phyloP scores from a whole-genome alignment of 2,113 vertebrate species.

The Platichthys flesus region DNA sequence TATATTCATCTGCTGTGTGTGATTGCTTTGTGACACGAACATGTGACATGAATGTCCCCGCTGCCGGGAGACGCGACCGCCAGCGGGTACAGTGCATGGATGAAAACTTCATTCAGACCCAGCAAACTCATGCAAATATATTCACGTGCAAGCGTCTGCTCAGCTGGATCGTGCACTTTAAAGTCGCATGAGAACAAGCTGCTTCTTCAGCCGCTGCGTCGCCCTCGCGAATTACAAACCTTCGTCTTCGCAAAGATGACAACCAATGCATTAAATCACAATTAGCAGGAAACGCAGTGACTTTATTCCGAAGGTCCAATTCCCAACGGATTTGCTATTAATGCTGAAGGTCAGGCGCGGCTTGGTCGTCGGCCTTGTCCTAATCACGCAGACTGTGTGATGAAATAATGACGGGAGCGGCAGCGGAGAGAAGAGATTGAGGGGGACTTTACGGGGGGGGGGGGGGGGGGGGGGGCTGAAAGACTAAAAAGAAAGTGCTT shows the following conservation, averaged over 20 bases:
- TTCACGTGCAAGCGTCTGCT: conserved; percentile 53
- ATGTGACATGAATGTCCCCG: not conserved
- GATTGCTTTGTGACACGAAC: conserved; percentile 45
- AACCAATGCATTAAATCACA: conserved; percentile 67
- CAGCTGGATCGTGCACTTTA: conserved; percentile 37
- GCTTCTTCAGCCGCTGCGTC: conserved; percentile 18
- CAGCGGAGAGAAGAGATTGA: conserved; percentile 11
- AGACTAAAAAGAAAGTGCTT: not conserved
- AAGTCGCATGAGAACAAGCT: not conserved
- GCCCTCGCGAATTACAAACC: conserved; percentile 60
- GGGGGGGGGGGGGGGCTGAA: no score
- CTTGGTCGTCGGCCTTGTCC: conserved; percentile 37
- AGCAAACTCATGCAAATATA: not conserved
- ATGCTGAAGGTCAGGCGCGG: conserved; percentile 45
- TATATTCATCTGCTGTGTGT: conserved; percentile 54
- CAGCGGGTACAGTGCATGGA: not conserved
- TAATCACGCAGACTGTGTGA: conserved; percentile 46
- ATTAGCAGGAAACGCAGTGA: conserved; percentile 54
- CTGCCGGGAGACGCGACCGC: conserved; percentile 8
- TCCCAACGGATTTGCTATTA: conserved; percentile 43
- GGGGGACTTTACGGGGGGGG: conserved; percentile 17
- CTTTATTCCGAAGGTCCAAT: conserved; percentile 38
- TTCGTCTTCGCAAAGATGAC: conserved; percentile 51
- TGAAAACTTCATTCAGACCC: not conserved
- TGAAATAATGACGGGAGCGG: conserved; percentile 35